Percentiles rank a stretch among this genome's conserved stretches.
These are phyloP conservation scores for Heterochromis multidens DNA, from an alignment of 2,113 vertebrate species.

Conservation along the genomic window DNA sequence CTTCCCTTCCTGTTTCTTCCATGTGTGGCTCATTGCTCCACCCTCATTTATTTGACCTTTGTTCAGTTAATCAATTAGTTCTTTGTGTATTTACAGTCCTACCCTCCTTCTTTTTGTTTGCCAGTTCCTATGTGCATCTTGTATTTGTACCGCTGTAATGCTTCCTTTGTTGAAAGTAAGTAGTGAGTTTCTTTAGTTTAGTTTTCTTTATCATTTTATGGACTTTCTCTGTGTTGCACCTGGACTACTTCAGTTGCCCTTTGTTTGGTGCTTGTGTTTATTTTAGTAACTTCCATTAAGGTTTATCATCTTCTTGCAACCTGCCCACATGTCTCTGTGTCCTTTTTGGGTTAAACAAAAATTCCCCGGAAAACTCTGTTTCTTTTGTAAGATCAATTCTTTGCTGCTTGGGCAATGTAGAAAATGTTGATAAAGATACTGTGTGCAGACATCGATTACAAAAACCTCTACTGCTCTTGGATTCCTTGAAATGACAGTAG, in stretches of 20 bases:
- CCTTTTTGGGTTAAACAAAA: background rate
- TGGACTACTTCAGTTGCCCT: fast-evolving
- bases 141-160: background rate
- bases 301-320: background rate
- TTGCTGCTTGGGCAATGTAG: background rate
- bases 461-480: background rate
- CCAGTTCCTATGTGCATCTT: background rate
- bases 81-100: background rate
- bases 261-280: background rate
- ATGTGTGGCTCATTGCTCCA: too few species aligned
- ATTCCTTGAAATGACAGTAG: conserved; percentile 1
- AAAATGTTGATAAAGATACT: background rate
- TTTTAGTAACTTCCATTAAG: background rate
- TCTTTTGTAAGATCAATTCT: background rate
- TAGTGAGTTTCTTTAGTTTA: background rate
- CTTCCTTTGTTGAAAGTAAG: background rate
- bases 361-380: background rate
- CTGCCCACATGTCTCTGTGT: background rate
- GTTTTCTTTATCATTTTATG: background rate
- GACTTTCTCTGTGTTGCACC: background rate
- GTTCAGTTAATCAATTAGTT: background rate
- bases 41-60: background rate
- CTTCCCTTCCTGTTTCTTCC: too few species aligned
- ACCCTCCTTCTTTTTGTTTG: fast-evolving
- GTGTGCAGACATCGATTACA: background rate